A percentile compares a stretch with the other conserved stretches of the same genome.
These are phyloP conservation scores for Microplitis manilae DNA, from an alignment of 2,888 invertebrate genomes.

Conservation along the genomic window DNA sequence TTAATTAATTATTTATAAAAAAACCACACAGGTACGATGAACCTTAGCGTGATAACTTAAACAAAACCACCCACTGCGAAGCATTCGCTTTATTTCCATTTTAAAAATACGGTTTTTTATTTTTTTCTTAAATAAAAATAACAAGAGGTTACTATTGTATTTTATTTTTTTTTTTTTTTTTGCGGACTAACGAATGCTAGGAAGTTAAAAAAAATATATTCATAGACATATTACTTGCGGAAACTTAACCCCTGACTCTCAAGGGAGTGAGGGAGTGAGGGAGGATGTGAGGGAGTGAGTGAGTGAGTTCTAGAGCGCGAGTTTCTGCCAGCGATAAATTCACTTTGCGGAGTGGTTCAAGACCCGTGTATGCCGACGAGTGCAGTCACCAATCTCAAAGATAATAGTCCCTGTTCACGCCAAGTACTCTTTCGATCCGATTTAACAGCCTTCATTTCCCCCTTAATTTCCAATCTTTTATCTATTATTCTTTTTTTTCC, in stretches of 20 bases:
- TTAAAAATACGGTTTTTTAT: neutral
- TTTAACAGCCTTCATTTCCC: constrained; percentile 30
- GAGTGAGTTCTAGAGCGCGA: constrained; percentile 21
- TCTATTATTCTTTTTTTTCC: constrained; percentile 19
- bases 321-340: constrained; percentile 44
- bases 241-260: constrained; percentile 3
- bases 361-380: constrained; percentile 35
- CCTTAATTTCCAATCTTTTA: constrained; percentile 24
- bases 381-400: constrained; percentile 33
- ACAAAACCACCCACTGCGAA: neutral
- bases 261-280: neutral
- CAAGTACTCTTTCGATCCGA: constrained; percentile 40
- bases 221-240: neutral
- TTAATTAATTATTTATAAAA: constrained; percentile 1
- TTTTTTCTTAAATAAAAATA: neutral
- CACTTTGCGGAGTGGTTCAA: constrained; percentile 42
- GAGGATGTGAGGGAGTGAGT: neutral
- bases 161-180: neutral
- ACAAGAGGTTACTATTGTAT: neutral
- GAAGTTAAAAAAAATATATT: neutral
- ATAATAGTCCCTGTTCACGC: constrained; percentile 49
- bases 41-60: constrained; percentile 1
- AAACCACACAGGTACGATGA: neutral
- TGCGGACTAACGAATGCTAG: neutral
- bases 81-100: neutral